Percentiles rank a stretch among this genome's conserved stretches.
These are phyloP conservation scores for Drosophila kokeensis DNA, from an alignment of 2,888 invertebrate genomes.

Conservation along the genomic window DNA sequence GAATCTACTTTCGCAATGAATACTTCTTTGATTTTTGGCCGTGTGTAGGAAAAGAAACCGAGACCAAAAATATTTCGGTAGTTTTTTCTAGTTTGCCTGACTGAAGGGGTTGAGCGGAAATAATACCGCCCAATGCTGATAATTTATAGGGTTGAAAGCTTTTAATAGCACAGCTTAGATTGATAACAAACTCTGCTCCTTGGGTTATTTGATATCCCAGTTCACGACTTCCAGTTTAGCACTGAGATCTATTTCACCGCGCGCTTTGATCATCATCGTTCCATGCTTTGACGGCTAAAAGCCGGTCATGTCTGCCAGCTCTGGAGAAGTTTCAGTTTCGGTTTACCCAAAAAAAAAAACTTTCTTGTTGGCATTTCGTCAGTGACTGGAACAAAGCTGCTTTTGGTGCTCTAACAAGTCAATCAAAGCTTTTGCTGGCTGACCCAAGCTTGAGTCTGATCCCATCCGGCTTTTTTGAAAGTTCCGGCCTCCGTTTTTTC, in stretches of 20 bases:
- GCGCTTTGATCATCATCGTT: neutral
- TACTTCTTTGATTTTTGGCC: neutral
- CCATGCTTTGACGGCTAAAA: neutral
- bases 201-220: neutral
- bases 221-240: neutral
- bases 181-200: neutral
- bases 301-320: neutral
- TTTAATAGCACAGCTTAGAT: no score
- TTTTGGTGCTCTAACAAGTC: neutral
- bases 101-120: no score
- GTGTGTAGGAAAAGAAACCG: no score
- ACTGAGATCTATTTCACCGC: no score
- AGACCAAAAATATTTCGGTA: no score
- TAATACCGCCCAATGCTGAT: no score
- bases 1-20: neutral
- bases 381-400: neutral
- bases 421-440: neutral
- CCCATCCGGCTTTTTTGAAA: fast-evolving
- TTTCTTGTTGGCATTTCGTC: neutral
- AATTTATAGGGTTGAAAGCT: no score
- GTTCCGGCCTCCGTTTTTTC: neutral
- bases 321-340: no score
- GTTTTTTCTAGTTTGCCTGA: no score
- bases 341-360: neutral
- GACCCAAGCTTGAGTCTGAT: no score